A percentile compares a stretch with the other conserved stretches of the same genome.
Evolutionary conservation across 2,888 invertebrate species (phyloP).

Genomic region (Synanthedon vespiformis): DNA sequence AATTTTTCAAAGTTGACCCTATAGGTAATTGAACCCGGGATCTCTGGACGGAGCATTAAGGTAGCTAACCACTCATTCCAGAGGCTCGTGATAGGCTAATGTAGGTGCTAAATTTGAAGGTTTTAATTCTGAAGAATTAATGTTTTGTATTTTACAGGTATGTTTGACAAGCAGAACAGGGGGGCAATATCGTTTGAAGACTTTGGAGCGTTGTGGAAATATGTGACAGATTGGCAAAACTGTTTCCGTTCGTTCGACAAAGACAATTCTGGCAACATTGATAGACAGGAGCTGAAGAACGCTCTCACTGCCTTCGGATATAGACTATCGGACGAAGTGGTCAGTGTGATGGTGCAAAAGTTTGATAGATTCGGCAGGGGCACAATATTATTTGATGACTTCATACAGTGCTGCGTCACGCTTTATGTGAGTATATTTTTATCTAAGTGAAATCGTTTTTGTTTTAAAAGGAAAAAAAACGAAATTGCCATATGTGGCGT

Average conservation of each 20-base stretch:
- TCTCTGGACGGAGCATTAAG: too few species aligned
- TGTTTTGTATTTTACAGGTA: slow-evolving; percentile 62
- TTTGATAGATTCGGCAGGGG: slow-evolving; percentile 94
- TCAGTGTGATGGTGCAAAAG: slow-evolving; percentile 86
- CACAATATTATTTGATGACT: slow-evolving; percentile 96
- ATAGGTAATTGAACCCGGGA: too few species aligned
- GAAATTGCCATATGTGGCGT: background rate
- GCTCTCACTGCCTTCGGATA: slow-evolving; percentile 93
- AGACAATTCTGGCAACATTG: slow-evolving; percentile 94
- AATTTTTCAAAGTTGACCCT: too few species aligned
- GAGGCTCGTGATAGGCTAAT: too few species aligned
- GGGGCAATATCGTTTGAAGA: slow-evolving; percentile 95
- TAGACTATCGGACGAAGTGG: slow-evolving; percentile 83
- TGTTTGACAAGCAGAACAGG: slow-evolving; percentile 93
- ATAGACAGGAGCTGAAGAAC: slow-evolving; percentile 87
- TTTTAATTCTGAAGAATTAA: too few species aligned
- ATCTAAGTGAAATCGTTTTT: background rate
- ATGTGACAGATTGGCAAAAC: slow-evolving; percentile 97
- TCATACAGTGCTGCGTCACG: slow-evolving; percentile 95
- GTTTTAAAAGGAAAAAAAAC: background rate
- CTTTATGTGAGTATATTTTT: slow-evolving; percentile 82
- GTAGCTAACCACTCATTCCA: too few species aligned
- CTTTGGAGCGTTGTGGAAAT: slow-evolving; percentile 97
- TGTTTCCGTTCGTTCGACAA: slow-evolving; percentile 95
- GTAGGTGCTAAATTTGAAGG: too few species aligned